A percentile compares a stretch with the other conserved stretches of the same genome.
These are phyloP conservation scores for Melangyna quadrimaculata DNA, from an alignment of 2,888 invertebrate species.

Conservation along the genomic window DNA sequence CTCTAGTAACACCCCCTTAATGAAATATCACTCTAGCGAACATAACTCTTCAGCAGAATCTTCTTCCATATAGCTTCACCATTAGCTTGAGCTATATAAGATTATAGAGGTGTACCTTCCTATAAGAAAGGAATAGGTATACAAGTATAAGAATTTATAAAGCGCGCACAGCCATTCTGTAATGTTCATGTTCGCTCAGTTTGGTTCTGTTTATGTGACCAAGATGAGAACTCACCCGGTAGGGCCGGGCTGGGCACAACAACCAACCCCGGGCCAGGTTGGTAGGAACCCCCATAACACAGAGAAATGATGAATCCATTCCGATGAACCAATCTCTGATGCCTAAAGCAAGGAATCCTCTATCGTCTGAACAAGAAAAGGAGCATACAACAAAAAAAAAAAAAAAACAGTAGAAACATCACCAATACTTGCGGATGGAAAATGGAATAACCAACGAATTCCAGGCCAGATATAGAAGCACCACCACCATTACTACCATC, in stretches of 20 bases:
- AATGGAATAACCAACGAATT: conserved; percentile 35
- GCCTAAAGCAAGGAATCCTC: conserved; percentile 59
- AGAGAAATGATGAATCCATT: conserved; percentile 69
- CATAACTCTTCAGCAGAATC: conserved; percentile 62
- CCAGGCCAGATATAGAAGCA: conserved; percentile 37
- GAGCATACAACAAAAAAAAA: too few species aligned
- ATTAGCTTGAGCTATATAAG: conserved; percentile 19
- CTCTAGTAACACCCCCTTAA: conserved; percentile 68
- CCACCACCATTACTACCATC: conserved; percentile 14
- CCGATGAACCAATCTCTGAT: conserved; percentile 60
- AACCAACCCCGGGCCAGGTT: conserved; percentile 68
- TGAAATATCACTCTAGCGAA: conserved; percentile 68
- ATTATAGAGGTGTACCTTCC: conserved; percentile 15
- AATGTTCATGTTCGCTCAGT: conserved; percentile 33
- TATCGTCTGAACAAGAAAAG: neutral
- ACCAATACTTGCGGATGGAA: conserved; percentile 52
- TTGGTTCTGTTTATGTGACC: conserved; percentile 54
- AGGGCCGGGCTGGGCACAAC: too few species aligned
- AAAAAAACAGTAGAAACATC: conserved; percentile 36
- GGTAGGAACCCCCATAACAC: conserved; percentile 40
- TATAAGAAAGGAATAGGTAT: too few species aligned
- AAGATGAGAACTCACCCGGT: conserved; percentile 40
- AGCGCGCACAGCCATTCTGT: conserved; percentile 54
- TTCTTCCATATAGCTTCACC: conserved; percentile 6
- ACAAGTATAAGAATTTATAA: conserved; percentile 7